Base-by-base conservation (phyloP, 2,797 vertebrate genomes). In the Hemitrygon akajei region DNA sequence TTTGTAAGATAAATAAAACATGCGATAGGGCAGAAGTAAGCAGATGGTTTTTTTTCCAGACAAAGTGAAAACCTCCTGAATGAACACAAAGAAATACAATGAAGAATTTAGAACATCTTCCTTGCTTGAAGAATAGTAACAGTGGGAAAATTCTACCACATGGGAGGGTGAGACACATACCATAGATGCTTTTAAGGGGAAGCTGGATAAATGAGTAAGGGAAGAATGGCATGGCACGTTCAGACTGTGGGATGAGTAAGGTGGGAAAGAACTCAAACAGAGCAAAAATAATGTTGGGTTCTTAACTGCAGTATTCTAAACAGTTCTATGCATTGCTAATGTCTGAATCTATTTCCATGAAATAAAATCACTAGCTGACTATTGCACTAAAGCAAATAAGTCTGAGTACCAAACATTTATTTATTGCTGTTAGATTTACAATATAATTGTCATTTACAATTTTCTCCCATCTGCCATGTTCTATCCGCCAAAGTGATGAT, bases 381-480 rank as follows among this genome's bases (percentile, higher is more conserved):
- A 22, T 34, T 89, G 20, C 12, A n/a, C 27, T 1, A 5, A n/a
- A 37, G 60, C 4, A 30, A 27, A 63, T n/a, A 86, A 86, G 30
- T 14, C 5, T n/a, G 30, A 86, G 82, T 27, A 30, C 56, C 82
- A 63, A 58, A n/a, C 60, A 86, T 56, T 82, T 82, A 30, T 60
- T n/a, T 86, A 30, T 76, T 76, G 60, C 30, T n/a, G 30, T 80
- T 18, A 40, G 40, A 37, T 12, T n/a, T 69, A 69, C 20, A 69
- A 34, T 30, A 0, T 20, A 89, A 37, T 69, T 89, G 16, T 22
- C 30, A 89, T 89, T 89, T 89, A 60, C 60, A 66, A n/a, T 89
- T 89, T 69, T n/a, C 20, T 89, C 60, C 63, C n/a, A 37, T 89
- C 86, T 89, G 60, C n/a, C 86, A 69, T 89, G 86, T 34, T 69